phyloP scores from a whole-genome alignment of 2,113 vertebrate species.

The Pelobates fuscus region DNA sequence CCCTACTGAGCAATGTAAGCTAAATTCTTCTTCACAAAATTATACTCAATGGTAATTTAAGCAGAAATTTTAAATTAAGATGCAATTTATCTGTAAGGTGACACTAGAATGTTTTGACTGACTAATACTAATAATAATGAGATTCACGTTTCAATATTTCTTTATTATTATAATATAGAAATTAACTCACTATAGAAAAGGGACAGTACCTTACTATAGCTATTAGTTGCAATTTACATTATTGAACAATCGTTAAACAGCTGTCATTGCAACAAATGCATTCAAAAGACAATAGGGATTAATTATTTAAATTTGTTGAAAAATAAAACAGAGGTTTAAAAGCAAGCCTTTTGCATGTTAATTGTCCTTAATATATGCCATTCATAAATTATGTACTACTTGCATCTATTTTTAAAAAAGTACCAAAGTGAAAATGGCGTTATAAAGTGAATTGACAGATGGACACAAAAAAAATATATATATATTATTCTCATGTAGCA shows the following conservation, averaged over 20 bases:
- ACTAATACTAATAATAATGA: no score
- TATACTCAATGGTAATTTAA: no score
- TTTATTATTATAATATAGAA: no score
- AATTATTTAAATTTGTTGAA: slow-evolving; percentile 15
- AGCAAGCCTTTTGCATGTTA: slow-evolving; percentile 7
- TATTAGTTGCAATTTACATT: slow-evolving; percentile 1
- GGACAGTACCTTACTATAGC: background rate
- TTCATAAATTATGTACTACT: slow-evolving; percentile 21
- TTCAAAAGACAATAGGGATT: slow-evolving; percentile 12
- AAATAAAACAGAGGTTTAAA: slow-evolving; percentile 29
- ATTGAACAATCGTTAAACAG: slow-evolving; percentile 10
- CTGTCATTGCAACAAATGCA: slow-evolving; percentile 6
- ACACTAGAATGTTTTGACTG: no score
- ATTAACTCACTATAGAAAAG: background rate
- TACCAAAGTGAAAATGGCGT: background rate
- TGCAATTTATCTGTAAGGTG: no score
- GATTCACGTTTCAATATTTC: no score
- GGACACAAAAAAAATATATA: background rate
- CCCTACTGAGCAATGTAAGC: no score
- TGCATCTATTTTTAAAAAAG: background rate
- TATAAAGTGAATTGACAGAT: slow-evolving; percentile 11
- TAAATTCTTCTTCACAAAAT: no score
- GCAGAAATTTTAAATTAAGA: no score
- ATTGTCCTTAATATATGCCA: background rate
- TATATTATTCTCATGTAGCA: background rate